phyloP scores from a whole-genome alignment of 1,140 invertebrate genomes.

The Nomia melanderi region DNA sequence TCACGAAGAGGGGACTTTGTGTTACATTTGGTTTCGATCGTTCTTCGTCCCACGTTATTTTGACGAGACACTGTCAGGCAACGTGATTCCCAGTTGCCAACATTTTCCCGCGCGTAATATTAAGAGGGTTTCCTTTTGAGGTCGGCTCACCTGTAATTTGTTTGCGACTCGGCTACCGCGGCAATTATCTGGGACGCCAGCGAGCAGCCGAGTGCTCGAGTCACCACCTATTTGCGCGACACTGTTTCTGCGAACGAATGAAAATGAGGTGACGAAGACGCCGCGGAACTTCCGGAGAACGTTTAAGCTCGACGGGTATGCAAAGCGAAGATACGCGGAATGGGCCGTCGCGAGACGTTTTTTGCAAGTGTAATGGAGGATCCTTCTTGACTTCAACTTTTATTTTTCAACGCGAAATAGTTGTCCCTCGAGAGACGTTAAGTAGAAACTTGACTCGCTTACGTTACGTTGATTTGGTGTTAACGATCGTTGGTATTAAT shows the following conservation, averaged over 20 bases:
- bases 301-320: constrained; percentile 20
- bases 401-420: neutral
- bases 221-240: constrained; percentile 33
- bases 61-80: neutral
- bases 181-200: constrained; percentile 31
- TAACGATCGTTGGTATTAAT: no score
- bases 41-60: neutral
- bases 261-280: constrained; percentile 38
- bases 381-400: neutral
- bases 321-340: constrained; percentile 17
- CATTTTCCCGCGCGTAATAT: neutral
- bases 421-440: neutral
- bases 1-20: no score
- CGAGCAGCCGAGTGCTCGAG: constrained; percentile 10
- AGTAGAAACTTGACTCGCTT: neutral
- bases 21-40: neutral
- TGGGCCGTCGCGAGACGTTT: constrained; percentile 8
- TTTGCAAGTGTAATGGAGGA: constrained; percentile 22
- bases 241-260: constrained; percentile 45
- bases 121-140: constrained; percentile 1
- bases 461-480: no score
- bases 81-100: neutral
- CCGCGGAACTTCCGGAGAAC: constrained; percentile 27
- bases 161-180: constrained; percentile 18
- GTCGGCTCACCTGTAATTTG: constrained; percentile 35